A percentile compares a stretch with the other conserved stretches of the same genome.
phyloP scores from a whole-genome alignment of 2,888 invertebrate species.

The Microdon myrmicae region DNA sequence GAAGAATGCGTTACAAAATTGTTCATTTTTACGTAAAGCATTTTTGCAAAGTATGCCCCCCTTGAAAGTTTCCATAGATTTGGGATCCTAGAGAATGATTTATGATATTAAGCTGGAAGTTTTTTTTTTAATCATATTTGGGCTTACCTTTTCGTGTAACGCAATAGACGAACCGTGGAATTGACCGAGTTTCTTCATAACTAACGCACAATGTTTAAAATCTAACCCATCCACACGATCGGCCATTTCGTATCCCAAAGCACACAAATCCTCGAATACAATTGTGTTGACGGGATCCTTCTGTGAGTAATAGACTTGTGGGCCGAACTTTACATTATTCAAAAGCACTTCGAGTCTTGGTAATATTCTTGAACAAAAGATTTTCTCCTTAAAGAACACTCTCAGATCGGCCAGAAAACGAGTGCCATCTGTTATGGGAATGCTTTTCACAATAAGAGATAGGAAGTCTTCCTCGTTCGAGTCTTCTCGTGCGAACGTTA shows the following conservation, averaged over 20 bases:
- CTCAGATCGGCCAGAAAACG: slow-evolving; percentile 60
- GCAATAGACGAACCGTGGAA: slow-evolving; percentile 71
- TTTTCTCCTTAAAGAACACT: slow-evolving; percentile 63
- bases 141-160: slow-evolving; percentile 66
- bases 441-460: slow-evolving; percentile 55
- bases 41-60: slow-evolving; percentile 56
- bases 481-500: slow-evolving; percentile 22
- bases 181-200: slow-evolving; percentile 68
- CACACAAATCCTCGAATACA: slow-evolving; percentile 64
- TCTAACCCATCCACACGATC: slow-evolving; percentile 69
- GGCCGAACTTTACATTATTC: slow-evolving; percentile 48
- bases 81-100: slow-evolving; percentile 52
- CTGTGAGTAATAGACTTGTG: slow-evolving; percentile 41
- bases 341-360: slow-evolving; percentile 61
- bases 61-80: slow-evolving; percentile 53
- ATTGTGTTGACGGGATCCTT: slow-evolving; percentile 37
- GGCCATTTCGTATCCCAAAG: slow-evolving; percentile 68
- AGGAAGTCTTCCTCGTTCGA: slow-evolving; percentile 13
- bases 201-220: slow-evolving; percentile 66
- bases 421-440: slow-evolving; percentile 30
- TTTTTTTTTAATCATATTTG: too few relatives aligned
- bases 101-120: too few relatives aligned
- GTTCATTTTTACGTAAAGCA: slow-evolving; percentile 44
- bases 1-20: slow-evolving; percentile 48
- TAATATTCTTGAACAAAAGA: slow-evolving; percentile 60